Percentiles rank a stretch among this genome's conserved stretches.
Conservation (phyloP, 2,797 vertebrate species). For the Eidolon dupreanum region DNA sequence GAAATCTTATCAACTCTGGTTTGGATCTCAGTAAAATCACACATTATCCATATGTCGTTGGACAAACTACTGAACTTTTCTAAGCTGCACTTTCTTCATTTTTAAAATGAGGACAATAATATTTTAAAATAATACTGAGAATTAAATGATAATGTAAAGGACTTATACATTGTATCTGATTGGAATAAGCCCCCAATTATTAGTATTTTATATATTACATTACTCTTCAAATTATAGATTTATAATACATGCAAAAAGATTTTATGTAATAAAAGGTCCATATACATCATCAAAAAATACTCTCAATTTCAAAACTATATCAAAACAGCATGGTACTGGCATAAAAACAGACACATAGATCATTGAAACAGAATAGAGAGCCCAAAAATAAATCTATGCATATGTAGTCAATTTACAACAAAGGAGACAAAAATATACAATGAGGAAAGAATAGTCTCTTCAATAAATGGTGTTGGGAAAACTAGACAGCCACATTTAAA, state of each 20-base stretch:
- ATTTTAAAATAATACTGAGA: constrained; percentile 18
- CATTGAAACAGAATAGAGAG: not conserved
- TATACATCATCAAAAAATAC: not conserved
- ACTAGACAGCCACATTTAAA: not conserved
- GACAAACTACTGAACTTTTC: not conserved
- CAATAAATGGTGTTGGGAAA: not conserved
- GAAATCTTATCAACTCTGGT: not conserved
- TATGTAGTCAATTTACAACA: not conserved
- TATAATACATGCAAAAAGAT: constrained; percentile 16
- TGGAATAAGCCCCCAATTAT: not conserved
- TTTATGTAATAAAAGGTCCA: not conserved
- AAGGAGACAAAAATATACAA: not conserved
- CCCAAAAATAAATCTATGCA: not conserved
- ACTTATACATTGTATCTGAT: not conserved
- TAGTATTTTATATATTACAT: not conserved
- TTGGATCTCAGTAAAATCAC: not conserved
- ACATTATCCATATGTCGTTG: not conserved
- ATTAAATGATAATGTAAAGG: not conserved
- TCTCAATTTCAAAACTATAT: not conserved
- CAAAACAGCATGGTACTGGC: not conserved
- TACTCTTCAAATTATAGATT: not conserved
- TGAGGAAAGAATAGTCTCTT: not conserved
- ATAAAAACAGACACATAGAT: not conserved
- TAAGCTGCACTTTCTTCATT: not conserved
- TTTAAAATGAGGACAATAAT: constrained; percentile 15